phyloP scores from a whole-genome alignment of 1,140 invertebrate species.

The Brachionus rubens region DNA sequence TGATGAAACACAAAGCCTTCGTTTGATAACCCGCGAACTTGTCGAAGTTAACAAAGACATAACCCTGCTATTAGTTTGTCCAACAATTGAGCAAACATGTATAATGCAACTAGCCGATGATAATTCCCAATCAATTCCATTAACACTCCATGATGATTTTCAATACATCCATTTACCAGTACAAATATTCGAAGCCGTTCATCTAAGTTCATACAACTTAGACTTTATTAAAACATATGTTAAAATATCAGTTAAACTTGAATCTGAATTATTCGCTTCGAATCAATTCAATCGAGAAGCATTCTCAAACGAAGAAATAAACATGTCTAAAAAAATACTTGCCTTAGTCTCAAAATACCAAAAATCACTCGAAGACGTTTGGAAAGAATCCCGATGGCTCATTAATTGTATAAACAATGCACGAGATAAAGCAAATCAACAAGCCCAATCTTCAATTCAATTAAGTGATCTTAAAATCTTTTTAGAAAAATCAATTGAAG shows the following conservation, averaged over 20 bases:
- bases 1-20: background rate
- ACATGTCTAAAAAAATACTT: conserved; percentile 76
- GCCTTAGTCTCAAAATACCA: conserved; percentile 65
- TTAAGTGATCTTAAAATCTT: background rate
- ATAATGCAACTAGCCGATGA: conserved; percentile 21
- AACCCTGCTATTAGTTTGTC: conserved; percentile 26
- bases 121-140: background rate
- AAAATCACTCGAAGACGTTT: conserved; percentile 64
- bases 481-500: background rate
- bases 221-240: conserved; percentile 35
- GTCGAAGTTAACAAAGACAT: conserved; percentile 41
- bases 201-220: conserved; percentile 16
- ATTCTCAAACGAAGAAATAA: conserved; percentile 81
- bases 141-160: background rate
- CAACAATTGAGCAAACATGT: conserved; percentile 30
- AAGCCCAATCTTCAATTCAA: background rate
- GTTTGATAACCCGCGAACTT: conserved; percentile 3
- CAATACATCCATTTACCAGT: conserved; percentile 72
- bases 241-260: conserved; percentile 21
- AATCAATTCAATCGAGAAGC: conserved; percentile 63
- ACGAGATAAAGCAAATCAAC: conserved; percentile 67
- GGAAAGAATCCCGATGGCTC: conserved; percentile 89
- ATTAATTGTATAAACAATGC: conserved; percentile 89
- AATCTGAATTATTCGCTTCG: conserved; percentile 47
- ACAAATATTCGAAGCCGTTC: conserved; percentile 69